These are phyloP conservation scores for Echiichthys vipera DNA, from an alignment of 2,797 vertebrate species.

Conservation along the genomic window DNA sequence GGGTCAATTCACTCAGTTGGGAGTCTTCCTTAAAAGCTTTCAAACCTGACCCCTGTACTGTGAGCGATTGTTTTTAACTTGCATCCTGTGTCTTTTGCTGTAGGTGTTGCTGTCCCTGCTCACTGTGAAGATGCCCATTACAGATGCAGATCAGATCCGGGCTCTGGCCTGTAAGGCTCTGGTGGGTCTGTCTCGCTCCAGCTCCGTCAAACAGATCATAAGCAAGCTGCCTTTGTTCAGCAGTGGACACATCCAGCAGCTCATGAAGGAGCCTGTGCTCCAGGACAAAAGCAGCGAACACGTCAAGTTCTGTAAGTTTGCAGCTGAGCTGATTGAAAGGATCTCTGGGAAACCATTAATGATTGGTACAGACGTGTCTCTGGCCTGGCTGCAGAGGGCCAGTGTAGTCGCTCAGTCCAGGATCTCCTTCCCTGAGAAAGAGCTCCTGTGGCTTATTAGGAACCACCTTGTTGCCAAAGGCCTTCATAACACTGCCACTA, in stretches of 20 bases:
- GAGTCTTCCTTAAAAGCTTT: neutral
- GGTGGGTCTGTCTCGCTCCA: constrained; percentile 94
- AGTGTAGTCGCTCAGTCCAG: constrained; percentile 97
- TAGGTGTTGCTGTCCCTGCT: constrained; percentile 93
- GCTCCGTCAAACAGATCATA: constrained; percentile 96
- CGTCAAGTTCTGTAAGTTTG: constrained; percentile 97
- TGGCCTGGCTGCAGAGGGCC: constrained; percentile 95
- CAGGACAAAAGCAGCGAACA: constrained; percentile 99
- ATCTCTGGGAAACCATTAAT: constrained; percentile 96
- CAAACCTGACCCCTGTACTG: neutral
- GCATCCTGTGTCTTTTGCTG: neutral
- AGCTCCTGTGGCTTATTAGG: constrained; percentile 95
- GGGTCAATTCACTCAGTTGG: neutral
- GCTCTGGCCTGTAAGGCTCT: constrained; percentile 95
- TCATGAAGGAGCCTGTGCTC: constrained; percentile 98
- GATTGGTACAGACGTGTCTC: constrained; percentile 95
- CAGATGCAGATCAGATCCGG: constrained; percentile 97
- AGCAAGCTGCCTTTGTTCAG: constrained; percentile 98
- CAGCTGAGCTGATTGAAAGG: constrained; percentile 95
- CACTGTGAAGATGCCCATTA: constrained; percentile 98
- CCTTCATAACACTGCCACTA: constrained; percentile 91
- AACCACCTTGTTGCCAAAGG: constrained; percentile 98
- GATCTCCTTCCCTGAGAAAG: constrained; percentile 97
- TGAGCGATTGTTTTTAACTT: constrained; percentile 19
- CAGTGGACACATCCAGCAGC: constrained; percentile 98